Evolutionary conservation across 2,888 invertebrate genomes (phyloP).

Genomic region (Apamea sordens): DNA sequence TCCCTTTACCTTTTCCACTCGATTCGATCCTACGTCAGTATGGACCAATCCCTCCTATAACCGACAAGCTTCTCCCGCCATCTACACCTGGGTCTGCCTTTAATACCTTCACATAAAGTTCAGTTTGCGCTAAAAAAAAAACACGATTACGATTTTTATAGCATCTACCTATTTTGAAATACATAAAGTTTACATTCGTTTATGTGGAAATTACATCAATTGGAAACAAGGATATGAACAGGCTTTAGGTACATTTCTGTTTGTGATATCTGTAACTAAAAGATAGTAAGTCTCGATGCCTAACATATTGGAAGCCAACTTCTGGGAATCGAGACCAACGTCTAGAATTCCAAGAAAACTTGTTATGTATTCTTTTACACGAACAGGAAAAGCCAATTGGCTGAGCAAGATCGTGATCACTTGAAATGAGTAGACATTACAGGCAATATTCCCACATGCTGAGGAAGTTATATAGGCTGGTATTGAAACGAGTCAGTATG

Average conservation of each 20-base stretch:
- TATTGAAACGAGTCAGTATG: not conserved
- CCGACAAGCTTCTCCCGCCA: too few species aligned
- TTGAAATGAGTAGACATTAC: not conserved
- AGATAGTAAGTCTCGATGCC: not conserved
- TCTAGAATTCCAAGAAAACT: not conserved
- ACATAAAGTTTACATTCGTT: too few species aligned
- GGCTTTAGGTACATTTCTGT: not conserved
- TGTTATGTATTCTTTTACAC: not conserved
- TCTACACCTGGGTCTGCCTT: not conserved
- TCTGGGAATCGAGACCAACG: too few species aligned
- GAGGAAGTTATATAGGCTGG: not conserved
- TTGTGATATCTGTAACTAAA: not conserved
- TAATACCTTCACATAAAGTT: not conserved
- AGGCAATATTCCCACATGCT: not conserved
- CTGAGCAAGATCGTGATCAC: not conserved
- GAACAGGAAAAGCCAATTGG: not conserved
- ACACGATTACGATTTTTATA: too few species aligned
- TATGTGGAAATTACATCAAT: too few species aligned
- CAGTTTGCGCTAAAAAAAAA: too few species aligned
- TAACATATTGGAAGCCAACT: not conserved
- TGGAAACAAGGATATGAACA: too few species aligned
- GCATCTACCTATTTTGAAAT: too few species aligned
- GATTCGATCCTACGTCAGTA: too few species aligned
- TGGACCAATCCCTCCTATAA: not conserved
- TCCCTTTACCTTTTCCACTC: not conserved